Conservation (phyloP, 1,140 invertebrate species). For the Contarinia nasturtii region DNA sequence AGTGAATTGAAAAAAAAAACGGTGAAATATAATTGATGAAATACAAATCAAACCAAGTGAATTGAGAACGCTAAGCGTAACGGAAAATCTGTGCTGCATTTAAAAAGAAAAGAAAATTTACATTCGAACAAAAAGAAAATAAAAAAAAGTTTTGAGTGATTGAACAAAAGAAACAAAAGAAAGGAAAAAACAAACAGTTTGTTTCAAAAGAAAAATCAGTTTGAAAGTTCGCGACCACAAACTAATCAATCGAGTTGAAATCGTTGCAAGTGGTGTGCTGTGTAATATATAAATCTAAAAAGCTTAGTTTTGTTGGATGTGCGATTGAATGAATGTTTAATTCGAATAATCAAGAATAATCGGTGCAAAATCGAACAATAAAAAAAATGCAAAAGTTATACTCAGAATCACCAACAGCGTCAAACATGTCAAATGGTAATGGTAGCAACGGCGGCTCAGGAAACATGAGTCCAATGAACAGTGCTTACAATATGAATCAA, state of each 20-base stretch:
- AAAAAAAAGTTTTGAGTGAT: too few species aligned
- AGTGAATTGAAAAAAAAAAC: too few species aligned
- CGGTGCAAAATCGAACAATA: not conserved
- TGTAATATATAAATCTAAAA: not conserved
- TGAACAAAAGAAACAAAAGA: too few species aligned
- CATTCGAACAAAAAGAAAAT: not conserved
- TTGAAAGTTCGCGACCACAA: not conserved
- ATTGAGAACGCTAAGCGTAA: too few species aligned
- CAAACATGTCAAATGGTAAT: constrained; percentile 18
- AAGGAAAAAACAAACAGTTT: not conserved
- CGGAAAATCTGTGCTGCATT: too few species aligned
- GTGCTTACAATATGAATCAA: constrained; percentile 58
- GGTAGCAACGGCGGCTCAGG: constrained; percentile 5
- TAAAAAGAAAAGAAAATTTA: too few species aligned
- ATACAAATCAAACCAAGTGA: too few species aligned
- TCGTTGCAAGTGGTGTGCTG: not conserved
- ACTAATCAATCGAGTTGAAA: not conserved
- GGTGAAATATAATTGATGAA: too few species aligned
- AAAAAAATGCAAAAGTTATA: constrained; percentile 27
- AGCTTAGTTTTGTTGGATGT: too few species aligned
- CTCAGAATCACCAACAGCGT: constrained; percentile 18
- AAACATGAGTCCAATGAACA: constrained; percentile 42
- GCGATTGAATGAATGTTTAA: too few species aligned
- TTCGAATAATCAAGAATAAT: not conserved
- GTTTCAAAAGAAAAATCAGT: too few species aligned